Conservation (phyloP, 2,113 vertebrate genomes). For the Chionomys nivalis region DNA sequence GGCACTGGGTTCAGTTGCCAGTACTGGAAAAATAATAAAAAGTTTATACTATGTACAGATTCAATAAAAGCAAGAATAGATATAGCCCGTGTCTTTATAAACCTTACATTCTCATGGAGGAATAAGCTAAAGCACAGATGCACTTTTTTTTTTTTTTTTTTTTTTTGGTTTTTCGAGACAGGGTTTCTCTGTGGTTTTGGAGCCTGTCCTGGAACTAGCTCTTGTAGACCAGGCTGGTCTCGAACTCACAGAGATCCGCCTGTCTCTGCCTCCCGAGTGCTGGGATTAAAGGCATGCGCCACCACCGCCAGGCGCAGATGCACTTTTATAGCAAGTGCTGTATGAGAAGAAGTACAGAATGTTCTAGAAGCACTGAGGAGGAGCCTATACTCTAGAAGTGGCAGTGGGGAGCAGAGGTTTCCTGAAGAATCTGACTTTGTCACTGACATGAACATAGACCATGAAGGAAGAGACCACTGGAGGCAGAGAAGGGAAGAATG, state of each 20-base stretch:
- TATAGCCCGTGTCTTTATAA: background rate
- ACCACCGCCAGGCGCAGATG: no score
- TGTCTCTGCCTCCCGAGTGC: no score
- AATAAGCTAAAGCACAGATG: background rate
- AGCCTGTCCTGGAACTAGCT: no score
- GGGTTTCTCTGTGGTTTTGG: no score
- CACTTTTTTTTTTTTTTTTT: no score
- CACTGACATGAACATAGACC: background rate
- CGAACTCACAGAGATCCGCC: no score
- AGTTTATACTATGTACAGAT: background rate
- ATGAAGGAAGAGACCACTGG: background rate
- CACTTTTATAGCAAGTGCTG: background rate
- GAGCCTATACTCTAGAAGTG: background rate
- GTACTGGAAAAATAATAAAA: background rate
- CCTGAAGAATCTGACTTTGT: background rate
- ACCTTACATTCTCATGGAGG: slow-evolving; percentile 12
- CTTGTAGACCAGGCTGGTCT: no score
- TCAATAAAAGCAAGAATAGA: slow-evolving; percentile 35
- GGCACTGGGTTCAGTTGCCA: background rate
- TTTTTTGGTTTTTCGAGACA: no score
- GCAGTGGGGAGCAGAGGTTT: background rate
- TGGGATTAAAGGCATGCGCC: no score
- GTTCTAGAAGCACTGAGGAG: background rate
- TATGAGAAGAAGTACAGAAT: slow-evolving; percentile 9
- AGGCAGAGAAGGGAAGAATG: background rate